phyloP scores from a whole-genome alignment of 2,888 invertebrate species.

The Zhuqinia jingwanae region DNA sequence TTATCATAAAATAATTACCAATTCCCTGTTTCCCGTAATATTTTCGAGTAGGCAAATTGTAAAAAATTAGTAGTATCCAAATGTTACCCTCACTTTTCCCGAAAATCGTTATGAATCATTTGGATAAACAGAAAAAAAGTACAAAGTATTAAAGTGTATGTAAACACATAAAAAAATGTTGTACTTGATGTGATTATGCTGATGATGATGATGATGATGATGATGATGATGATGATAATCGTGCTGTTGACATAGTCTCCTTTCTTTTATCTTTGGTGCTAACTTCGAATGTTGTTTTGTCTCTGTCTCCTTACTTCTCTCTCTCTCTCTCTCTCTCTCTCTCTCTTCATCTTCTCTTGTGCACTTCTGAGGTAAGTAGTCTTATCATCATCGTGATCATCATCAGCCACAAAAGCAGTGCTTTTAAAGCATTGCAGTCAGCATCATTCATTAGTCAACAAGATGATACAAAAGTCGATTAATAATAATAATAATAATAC shows the following conservation, averaged over 20 bases:
- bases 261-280: constrained; percentile 60
- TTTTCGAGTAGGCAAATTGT: too few species aligned
- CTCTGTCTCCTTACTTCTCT: constrained; percentile 15
- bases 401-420: not conserved
- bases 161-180: constrained; percentile 23
- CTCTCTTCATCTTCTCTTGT: too few species aligned
- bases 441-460: constrained; percentile 50
- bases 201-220: too few species aligned
- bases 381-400: constrained; percentile 38
- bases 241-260: constrained; percentile 61
- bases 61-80: too few species aligned
- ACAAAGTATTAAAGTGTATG: not conserved
- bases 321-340: too few species aligned
- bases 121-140: too few species aligned
- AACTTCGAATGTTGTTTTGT: constrained; percentile 51
- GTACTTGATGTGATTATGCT: too few species aligned
- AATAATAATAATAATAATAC: constrained; percentile 60
- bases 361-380: constrained; percentile 38
- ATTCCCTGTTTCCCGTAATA: too few species aligned
- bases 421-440: not conserved
- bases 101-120: too few species aligned
- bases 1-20: too few species aligned
- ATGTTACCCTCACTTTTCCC: too few species aligned
- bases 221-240: constrained; percentile 17
- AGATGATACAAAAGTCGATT: constrained; percentile 66